A percentile compares a stretch with the other conserved stretches of the same genome.
These are phyloP conservation scores for Drosophila trapezifrons DNA, from an alignment of 1,140 invertebrate species.

Conservation along the genomic window DNA sequence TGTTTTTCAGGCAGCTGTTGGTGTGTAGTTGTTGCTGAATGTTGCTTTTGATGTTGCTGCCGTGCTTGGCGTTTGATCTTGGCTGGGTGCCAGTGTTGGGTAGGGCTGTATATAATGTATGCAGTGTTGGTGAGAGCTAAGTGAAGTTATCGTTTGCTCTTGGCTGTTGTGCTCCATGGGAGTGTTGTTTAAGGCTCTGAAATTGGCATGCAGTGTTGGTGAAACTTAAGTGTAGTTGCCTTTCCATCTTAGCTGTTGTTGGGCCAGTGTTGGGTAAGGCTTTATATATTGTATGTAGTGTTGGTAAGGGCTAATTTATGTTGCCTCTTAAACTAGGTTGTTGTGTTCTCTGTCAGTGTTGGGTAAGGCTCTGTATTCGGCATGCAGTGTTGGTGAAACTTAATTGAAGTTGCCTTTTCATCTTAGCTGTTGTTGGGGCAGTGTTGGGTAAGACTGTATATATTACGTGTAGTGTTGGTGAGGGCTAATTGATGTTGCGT, in stretches of 20 bases:
- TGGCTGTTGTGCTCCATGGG: no score
- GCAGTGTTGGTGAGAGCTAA: not conserved
- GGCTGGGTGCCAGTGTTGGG: not conserved
- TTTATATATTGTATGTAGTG: not conserved
- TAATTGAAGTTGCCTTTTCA: no score
- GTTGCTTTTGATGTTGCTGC: slow-evolving; percentile 3
- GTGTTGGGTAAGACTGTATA: not conserved
- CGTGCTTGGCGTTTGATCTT: slow-evolving; percentile 4
- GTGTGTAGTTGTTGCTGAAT: not conserved
- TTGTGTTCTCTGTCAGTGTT: no score
- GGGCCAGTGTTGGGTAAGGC: not conserved
- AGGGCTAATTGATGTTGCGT: not conserved
- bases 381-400: no score
- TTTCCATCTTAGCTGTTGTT: no score
- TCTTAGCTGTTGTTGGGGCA: not conserved
- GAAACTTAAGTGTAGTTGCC: no score
- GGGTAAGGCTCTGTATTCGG: no score
- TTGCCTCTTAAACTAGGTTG: no score
- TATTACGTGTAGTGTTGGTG: not conserved
- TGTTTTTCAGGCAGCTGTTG: not conserved
- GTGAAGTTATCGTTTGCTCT: not conserved
- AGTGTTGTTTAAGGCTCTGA: no score
- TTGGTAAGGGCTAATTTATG: not conserved
- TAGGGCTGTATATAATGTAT: not conserved
- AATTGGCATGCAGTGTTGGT: no score